Evolutionary conservation across 2,888 invertebrate species (phyloP).

Genomic region (Eristalis arbustorum): DNA sequence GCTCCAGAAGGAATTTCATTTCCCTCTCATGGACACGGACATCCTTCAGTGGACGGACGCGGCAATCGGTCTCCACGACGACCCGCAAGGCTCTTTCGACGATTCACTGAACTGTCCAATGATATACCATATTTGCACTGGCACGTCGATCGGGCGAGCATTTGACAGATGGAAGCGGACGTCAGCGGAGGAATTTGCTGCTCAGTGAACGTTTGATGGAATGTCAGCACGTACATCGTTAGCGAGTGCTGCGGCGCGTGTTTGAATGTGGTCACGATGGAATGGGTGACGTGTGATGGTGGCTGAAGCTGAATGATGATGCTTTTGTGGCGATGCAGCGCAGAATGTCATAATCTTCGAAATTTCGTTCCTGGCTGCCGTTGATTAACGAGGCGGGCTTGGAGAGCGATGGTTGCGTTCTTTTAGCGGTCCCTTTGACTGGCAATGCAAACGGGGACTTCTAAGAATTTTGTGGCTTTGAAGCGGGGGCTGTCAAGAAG

Average conservation of each 20-base stretch:
- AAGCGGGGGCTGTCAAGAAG: too few species aligned
- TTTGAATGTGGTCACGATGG: not conserved
- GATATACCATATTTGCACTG: not conserved
- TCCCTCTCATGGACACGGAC: not conserved
- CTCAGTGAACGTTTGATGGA: not conserved
- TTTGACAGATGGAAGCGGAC: not conserved
- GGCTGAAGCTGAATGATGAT: too few species aligned
- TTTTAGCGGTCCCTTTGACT: too few species aligned
- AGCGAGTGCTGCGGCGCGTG: not conserved
- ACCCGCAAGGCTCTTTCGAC: not conserved
- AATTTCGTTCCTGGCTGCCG: too few species aligned
- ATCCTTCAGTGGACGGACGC: not conserved
- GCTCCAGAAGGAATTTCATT: not conserved
- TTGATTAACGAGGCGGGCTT: too few species aligned
- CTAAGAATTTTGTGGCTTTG: too few species aligned
- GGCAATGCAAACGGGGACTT: too few species aligned
- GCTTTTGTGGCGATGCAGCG: too few species aligned
- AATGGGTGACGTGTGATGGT: not conserved
- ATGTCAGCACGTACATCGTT: not conserved
- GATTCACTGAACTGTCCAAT: not conserved
- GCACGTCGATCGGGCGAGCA: not conserved
- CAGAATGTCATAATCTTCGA: too few species aligned
- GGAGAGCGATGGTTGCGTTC: too few species aligned
- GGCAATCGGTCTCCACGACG: not conserved
- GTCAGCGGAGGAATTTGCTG: not conserved